Percentiles rank a stretch among this genome's conserved stretches.
phyloP scores from a whole-genome alignment of 1,140 invertebrate species.

The Laodelphax striatellus region DNA sequence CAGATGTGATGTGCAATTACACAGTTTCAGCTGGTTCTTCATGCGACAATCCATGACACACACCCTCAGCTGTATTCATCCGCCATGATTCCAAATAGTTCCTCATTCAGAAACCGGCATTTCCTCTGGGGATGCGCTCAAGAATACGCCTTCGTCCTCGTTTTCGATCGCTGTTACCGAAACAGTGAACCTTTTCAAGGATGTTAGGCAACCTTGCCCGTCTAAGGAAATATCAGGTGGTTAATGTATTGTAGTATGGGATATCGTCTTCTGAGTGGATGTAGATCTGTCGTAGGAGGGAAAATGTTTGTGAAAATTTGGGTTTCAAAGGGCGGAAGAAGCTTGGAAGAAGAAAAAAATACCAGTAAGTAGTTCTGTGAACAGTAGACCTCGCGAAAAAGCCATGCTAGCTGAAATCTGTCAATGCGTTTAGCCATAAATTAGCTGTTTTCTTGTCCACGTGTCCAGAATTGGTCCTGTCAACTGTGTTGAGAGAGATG shows the following conservation, averaged over 20 bases:
- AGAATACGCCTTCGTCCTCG: constrained; percentile 39
- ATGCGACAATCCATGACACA: constrained; percentile 55
- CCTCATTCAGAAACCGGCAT: constrained; percentile 52
- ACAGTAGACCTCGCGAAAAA: too few relatives aligned
- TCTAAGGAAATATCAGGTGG: constrained; percentile 16
- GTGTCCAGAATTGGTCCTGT: too few relatives aligned
- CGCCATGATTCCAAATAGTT: constrained; percentile 46
- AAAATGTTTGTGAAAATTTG: too few relatives aligned
- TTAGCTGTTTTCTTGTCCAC: too few relatives aligned
- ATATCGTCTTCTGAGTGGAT: constrained; percentile 52
- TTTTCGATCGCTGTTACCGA: constrained; percentile 44
- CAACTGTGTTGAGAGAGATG: too few relatives aligned
- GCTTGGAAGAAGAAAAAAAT: too few relatives aligned
- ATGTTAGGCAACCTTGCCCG: constrained; percentile 9
- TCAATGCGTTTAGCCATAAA: too few relatives aligned
- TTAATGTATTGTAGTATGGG: constrained; percentile 42
- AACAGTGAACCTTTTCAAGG: constrained; percentile 10
- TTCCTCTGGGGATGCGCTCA: constrained; percentile 40
- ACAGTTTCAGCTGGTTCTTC: constrained; percentile 42
- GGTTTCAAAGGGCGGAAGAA: too few relatives aligned
- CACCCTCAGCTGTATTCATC: constrained; percentile 51
- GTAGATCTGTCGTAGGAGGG: too few relatives aligned
- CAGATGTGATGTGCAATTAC: constrained; percentile 53
- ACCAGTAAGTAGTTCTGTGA: too few relatives aligned
- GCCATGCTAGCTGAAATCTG: too few relatives aligned